These are phyloP conservation scores for Holothuria scabra DNA, from an alignment of 53 echinoderm and acorn worm genomes.

Conservation along the genomic window DNA sequence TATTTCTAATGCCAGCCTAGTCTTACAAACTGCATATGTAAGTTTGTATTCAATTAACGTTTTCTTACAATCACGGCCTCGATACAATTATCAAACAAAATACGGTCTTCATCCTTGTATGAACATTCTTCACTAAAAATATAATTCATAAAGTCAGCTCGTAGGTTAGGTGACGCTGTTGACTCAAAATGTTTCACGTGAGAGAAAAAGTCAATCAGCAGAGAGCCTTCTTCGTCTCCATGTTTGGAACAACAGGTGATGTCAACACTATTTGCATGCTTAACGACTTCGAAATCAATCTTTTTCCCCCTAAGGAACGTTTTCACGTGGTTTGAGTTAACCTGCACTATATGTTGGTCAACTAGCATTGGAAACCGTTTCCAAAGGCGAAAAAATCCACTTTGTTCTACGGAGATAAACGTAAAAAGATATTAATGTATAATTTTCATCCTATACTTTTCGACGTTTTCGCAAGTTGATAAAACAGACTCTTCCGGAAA, in stretches of 20 bases:
- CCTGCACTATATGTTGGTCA: neutral
- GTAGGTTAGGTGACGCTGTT: slow-evolving; percentile 32
- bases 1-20: too few relatives aligned
- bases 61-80: too few relatives aligned
- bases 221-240: slow-evolving; percentile 27
- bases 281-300: slow-evolving; percentile 2
- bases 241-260: slow-evolving; percentile 32
- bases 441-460: too few relatives aligned
- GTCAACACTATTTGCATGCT: slow-evolving; percentile 28
- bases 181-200: slow-evolving; percentile 51
- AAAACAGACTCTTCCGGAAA: too few relatives aligned
- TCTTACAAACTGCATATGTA: too few relatives aligned
- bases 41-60: too few relatives aligned
- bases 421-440: too few relatives aligned
- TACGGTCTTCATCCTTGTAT: slow-evolving; percentile 16
- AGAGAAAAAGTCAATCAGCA: slow-evolving; percentile 53
- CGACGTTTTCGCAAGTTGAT: too few relatives aligned
- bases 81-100: too few relatives aligned
- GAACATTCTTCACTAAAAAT: slow-evolving; percentile 43
- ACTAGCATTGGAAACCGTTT: neutral
- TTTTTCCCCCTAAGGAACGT: slow-evolving; percentile 7
- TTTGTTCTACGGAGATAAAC: neutral
- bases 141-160: slow-evolving; percentile 22
- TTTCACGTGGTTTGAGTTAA: slow-evolving; percentile 3
- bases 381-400: neutral